These are phyloP conservation scores for Globia sparganii DNA, from an alignment of 2,888 invertebrate genomes.

Conservation along the genomic window DNA sequence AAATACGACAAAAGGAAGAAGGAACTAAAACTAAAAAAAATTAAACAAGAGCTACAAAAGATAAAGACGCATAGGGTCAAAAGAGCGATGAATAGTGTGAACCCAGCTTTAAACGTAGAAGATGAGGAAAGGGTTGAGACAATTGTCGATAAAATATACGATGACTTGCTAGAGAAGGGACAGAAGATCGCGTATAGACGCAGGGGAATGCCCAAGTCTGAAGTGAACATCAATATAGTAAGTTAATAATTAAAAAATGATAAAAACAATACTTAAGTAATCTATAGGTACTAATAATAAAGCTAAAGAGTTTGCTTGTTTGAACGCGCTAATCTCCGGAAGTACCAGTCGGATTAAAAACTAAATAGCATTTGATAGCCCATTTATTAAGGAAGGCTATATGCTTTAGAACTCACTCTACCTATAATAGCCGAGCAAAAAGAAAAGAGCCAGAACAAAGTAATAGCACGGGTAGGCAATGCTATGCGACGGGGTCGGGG, in stretches of 20 bases:
- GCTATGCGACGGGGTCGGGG: no score
- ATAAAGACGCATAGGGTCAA: slow-evolving; percentile 59
- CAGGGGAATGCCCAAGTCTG: slow-evolving; percentile 53
- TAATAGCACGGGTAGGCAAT: no score
- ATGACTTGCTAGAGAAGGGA: slow-evolving; percentile 77
- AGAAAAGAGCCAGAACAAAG: no score
- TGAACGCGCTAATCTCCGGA: background rate
- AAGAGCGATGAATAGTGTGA: slow-evolving; percentile 62
- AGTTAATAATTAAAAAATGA: slow-evolving; percentile 11
- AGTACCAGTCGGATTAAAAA: no score
- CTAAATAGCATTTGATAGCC: no score
- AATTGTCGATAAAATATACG: slow-evolving; percentile 83
- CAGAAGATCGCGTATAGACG: slow-evolving; percentile 74
- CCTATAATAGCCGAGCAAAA: no score
- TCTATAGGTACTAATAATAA: background rate
- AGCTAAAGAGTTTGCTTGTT: background rate
- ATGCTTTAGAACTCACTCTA: no score
- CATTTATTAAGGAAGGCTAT: no score
- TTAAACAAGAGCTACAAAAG: slow-evolving; percentile 16
- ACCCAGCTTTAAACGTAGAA: slow-evolving; percentile 68
- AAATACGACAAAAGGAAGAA: slow-evolving; percentile 49
- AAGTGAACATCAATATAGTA: slow-evolving; percentile 52
- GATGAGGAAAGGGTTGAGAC: slow-evolving; percentile 77
- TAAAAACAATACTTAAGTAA: background rate
- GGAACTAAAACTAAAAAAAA: slow-evolving; percentile 20